These are phyloP conservation scores for Platyura marginata DNA, from an alignment of 1,140 invertebrate genomes.

Conservation along the genomic window DNA sequence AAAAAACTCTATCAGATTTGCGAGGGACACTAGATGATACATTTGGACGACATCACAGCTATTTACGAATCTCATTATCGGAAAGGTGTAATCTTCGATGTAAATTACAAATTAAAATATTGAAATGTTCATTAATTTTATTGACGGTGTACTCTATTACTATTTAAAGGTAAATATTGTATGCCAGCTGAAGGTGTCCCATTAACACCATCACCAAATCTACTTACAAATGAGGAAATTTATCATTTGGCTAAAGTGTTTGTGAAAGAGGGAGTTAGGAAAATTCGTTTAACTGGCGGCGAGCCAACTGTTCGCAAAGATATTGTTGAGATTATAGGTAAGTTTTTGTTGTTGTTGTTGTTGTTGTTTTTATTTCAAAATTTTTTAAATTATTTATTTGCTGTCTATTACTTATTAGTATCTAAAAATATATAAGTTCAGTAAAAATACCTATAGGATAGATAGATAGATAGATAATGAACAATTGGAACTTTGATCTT, in stretches of 20 bases:
- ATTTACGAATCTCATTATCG: slow-evolving; percentile 87
- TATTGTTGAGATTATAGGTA: slow-evolving; percentile 64
- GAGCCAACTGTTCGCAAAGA: slow-evolving; percentile 86
- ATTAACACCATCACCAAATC: slow-evolving; percentile 47
- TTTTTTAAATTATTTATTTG: too few relatives aligned
- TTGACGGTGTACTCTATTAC: slow-evolving; percentile 1
- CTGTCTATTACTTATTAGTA: too few relatives aligned
- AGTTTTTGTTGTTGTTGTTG: slow-evolving; percentile 16
- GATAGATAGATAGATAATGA: too few relatives aligned
- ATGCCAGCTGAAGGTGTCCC: slow-evolving; percentile 91
- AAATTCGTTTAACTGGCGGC: slow-evolving; percentile 90
- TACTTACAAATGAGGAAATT: slow-evolving; percentile 77
- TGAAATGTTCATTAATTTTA: neutral
- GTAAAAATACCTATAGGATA: too few relatives aligned
- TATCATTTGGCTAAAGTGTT: slow-evolving; percentile 63
- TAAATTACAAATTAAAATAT: slow-evolving; percentile 29
- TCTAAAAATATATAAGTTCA: too few relatives aligned
- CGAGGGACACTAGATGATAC: too few relatives aligned
- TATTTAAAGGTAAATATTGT: slow-evolving; percentile 67
- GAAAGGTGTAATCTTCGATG: slow-evolving; percentile 94
- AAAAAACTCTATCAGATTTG: too few relatives aligned
- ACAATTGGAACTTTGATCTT: too few relatives aligned
- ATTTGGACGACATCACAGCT: slow-evolving; percentile 78
- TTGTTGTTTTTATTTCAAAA: too few relatives aligned
- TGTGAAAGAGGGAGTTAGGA: slow-evolving; percentile 73